Base-by-base conservation (phyloP, 2,888 invertebrate genomes). In the Sminthurides aquaticus region DNA sequence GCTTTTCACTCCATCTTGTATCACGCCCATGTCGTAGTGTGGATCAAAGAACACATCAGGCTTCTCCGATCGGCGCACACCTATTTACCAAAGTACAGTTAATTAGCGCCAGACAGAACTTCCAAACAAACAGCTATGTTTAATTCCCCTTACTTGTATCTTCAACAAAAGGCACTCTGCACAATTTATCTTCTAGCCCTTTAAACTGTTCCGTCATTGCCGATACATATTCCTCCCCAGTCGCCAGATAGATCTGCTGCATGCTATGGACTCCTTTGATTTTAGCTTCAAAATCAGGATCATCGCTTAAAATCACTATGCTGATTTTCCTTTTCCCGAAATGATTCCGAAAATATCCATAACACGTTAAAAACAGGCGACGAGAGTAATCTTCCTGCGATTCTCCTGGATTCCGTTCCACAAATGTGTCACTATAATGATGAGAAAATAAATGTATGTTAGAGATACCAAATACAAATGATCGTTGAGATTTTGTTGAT, bases 381-480 rank as follows among this genome's bases (percentile, higher is more conserved):
- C 95, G 93, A 81, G 96, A 95, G 68, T 94, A 85, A 78, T 96
- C 94, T 80, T 96, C 96, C 55, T 85, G 81, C 24, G 87, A 85
- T 79, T 97, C 97, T 8, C 88, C 88, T 5, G 88, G 87, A 62
- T 86, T 80, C 60, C 93, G 84, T 76, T 89, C 89, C 1, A 91
- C 81, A 78, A 91, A 97, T 0, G 96, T 96, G 68, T 92, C 90
- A 76, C 93, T 94, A 75, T 28, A 80, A 78, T 67, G 67, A n/a
- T n/a, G n/a, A n/a, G n/a, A n/a, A 0, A 55, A 43, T 20, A 22
- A 20, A 29, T 28, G 28, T 62, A 55, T n/a, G 2, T 43, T 48
- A 57, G 27, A 28, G 24, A 49, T 2, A 56, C 54, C 20, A 22
- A 56, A 2, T 25, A n/a, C n/a, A 22, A 2, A 3, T 25, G 27